Conservation (phyloP, 1,140 invertebrate genomes). For the Bradysia coprophila region DNA sequence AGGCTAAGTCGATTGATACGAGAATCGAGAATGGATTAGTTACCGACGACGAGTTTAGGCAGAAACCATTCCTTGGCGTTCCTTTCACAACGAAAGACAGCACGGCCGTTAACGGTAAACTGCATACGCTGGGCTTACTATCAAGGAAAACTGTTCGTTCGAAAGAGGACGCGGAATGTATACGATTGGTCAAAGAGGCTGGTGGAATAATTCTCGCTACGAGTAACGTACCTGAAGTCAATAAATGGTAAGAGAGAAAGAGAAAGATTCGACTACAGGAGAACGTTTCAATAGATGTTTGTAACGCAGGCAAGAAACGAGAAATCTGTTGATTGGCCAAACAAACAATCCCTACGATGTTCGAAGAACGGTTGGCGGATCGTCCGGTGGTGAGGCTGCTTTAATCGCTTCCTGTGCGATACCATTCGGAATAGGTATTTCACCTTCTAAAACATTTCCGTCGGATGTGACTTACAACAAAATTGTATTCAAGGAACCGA, state of each 20-base stretch:
- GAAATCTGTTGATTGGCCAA: constrained; percentile 80
- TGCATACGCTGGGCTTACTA: constrained; percentile 44
- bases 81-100: constrained; percentile 59
- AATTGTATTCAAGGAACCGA: constrained; percentile 40
- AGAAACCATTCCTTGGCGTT: constrained; percentile 55
- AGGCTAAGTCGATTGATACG: constrained; percentile 53
- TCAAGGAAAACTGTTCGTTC: constrained; percentile 33
- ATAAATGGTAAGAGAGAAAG: constrained; percentile 28
- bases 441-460: too few relatives aligned
- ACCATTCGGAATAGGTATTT: constrained; percentile 61
- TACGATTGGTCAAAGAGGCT: constrained; percentile 49
- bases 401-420: constrained; percentile 55
- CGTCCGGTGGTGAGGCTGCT: constrained; percentile 63
- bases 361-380: constrained; percentile 64
- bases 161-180: constrained; percentile 54
- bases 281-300: not conserved
- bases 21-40: constrained; percentile 32
- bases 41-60: constrained; percentile 32
- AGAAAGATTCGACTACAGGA: not conserved
- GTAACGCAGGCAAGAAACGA: constrained; percentile 56
- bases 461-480: not conserved
- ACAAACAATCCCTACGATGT: constrained; percentile 86
- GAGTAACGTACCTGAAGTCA: constrained; percentile 83
- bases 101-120: constrained; percentile 34
- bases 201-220: constrained; percentile 81